Evolutionary conservation across 2,888 invertebrate genomes (phyloP), one percentile per base, ranked within the genome.

Genomic region (Quadriops clusia): DNA sequence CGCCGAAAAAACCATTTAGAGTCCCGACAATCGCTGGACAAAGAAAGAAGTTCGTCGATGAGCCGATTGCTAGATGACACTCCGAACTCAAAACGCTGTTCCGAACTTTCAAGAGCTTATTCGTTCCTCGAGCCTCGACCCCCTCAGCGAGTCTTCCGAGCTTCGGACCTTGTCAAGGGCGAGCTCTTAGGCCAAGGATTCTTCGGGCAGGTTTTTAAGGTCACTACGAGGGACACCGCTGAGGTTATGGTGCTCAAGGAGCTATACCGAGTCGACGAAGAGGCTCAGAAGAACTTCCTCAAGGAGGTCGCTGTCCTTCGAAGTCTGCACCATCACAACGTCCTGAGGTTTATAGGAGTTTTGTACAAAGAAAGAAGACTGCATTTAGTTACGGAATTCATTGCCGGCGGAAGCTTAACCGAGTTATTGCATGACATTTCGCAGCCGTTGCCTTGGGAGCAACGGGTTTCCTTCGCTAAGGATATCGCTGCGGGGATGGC

Each of bases 211-310:
- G 87, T 84, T 34, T 85, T 76, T 60, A 82, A 87, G 65, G 90
- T 91, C 32, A 91, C 89, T 1, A 91, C 93, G 54, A 74, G 82
- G 29, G 78, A 81, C 44, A 90, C 90, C 1, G 79, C 79, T 40
- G 93, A 94, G 62, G 82, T 90, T 23, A 93, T 94, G 91, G 93
- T 94, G 44, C 72, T 94, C 22, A 94, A 94, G 53, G 91, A 94
- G 54, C 67, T 94, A 32, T 59, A 90, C 62, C 68, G 89, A 32
- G 85, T 93, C 12, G 93, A 94, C 53, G 93, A 91, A 53, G 89
- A 87, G 49, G 93, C 93, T 2, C 91, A 94, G 58, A 78, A 81
- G 47, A 90, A 86, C 63, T 94, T 94, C 55, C 67, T 94, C 17
- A 91, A 93, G 63, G 94, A 94, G 74, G 90, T 91, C 32, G 93